A percentile compares a stretch with the other conserved stretches of the same genome.
phyloP scores from a whole-genome alignment of 1,140 invertebrate genomes.

The Scaptodrosophila lebanonensis region DNA sequence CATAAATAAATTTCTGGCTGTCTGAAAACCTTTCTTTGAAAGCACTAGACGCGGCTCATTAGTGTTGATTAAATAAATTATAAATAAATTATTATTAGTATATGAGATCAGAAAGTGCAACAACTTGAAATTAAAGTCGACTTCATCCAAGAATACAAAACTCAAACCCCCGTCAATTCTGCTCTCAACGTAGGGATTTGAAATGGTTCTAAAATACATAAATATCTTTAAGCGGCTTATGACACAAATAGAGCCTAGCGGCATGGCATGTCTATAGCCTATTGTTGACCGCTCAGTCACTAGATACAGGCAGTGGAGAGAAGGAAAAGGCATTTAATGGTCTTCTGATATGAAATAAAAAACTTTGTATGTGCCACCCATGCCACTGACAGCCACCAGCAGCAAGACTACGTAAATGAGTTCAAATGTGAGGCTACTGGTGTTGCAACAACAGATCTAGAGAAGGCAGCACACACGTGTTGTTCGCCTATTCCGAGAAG shows the following conservation, averaged over 20 bases:
- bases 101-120: too few relatives aligned
- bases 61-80: conserved; percentile 24
- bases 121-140: too few relatives aligned
- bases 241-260: conserved; percentile 8
- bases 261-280: conserved; percentile 4
- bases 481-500: too few relatives aligned
- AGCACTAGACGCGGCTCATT: conserved; percentile 6
- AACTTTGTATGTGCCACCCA: conserved; percentile 13
- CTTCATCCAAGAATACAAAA: too few relatives aligned
- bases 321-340: too few relatives aligned
- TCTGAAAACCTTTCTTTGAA: conserved; percentile 10
- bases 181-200: too few relatives aligned
- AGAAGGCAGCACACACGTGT: too few relatives aligned
- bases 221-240: conserved; percentile 32
- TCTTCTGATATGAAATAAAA: too few relatives aligned
- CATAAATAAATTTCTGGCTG: too few relatives aligned
- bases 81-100: conserved; percentile 42
- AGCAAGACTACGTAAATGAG: conserved; percentile 5
- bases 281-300: conserved; percentile 38
- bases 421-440: conserved; percentile 3
- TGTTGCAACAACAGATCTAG: neutral
- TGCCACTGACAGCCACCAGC: neutral
- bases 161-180: neutral
- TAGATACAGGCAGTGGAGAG: too few relatives aligned
- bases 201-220: conserved; percentile 8